These are phyloP conservation scores for Ptychadena robeensis DNA, from an alignment of 2,797 vertebrate genomes.

Conservation along the genomic window DNA sequence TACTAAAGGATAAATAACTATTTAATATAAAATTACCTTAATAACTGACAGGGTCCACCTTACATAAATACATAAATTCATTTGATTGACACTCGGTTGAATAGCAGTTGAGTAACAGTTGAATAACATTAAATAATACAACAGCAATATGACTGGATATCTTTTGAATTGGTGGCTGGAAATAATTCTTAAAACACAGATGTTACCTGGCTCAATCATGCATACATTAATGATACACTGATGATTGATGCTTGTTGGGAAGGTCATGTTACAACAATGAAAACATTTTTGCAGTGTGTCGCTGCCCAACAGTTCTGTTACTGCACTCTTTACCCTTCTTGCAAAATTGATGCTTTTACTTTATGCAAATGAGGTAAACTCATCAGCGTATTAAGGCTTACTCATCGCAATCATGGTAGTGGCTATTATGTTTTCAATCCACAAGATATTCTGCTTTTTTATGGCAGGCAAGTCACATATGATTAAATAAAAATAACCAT, in stretches of 20 bases:
- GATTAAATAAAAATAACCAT: slow-evolving; percentile 2
- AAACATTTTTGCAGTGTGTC: background rate
- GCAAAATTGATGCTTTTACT: background rate
- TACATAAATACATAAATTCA: background rate
- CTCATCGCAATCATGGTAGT: background rate
- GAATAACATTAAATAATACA: background rate
- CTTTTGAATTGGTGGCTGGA: background rate
- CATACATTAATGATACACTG: background rate
- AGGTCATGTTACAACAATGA: background rate
- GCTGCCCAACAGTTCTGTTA: background rate
- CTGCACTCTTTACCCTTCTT: background rate
- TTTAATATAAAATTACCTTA: background rate
- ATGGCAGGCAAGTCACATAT: background rate
- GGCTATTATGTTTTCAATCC: background rate
- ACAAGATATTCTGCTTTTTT: background rate
- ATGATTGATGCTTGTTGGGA: background rate
- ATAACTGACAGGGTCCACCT: background rate
- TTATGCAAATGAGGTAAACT: background rate
- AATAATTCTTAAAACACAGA: background rate
- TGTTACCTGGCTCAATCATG: slow-evolving; percentile 1
- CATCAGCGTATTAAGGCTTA: background rate
- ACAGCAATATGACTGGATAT: background rate
- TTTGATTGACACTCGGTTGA: background rate
- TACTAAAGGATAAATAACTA: background rate
- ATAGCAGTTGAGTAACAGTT: too few species aligned